Conservation (phyloP, 1,140 invertebrate genomes). For the Brachionus rotundiformis region DNA sequence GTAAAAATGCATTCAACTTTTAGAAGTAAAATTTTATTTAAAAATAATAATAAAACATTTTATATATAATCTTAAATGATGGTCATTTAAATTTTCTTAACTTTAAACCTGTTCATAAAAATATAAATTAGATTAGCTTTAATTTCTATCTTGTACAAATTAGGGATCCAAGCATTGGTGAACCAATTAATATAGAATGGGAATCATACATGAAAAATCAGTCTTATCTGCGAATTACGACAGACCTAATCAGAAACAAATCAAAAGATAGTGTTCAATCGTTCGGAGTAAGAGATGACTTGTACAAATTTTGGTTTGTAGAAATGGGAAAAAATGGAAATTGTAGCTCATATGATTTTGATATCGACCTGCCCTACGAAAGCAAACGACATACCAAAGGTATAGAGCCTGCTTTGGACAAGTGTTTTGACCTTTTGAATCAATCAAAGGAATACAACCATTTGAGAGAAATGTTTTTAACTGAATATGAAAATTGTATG, state of each 20-base stretch:
- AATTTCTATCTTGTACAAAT: no score
- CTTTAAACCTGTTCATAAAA: no score
- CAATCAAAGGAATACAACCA: conserved; percentile 35
- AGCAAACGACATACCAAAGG: conserved; percentile 20
- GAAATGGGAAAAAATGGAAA: conserved; percentile 45
- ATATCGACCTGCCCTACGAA: background rate
- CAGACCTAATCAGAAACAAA: conserved; percentile 11
- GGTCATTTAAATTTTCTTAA: conserved; percentile 32
- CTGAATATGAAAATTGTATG: conserved; percentile 46
- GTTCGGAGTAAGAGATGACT: conserved; percentile 4
- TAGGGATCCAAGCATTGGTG: conserved; percentile 36
- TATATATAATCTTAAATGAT: no score
- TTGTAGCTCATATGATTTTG: conserved; percentile 33
- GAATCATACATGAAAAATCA: background rate
- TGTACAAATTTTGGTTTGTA: conserved; percentile 38
- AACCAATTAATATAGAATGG: background rate
- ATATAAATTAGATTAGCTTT: no score
- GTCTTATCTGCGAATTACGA: background rate
- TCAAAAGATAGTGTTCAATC: background rate
- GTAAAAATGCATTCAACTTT: no score
- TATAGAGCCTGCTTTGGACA: background rate
- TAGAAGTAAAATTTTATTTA: no score
- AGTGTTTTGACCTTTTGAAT: conserved; percentile 26
- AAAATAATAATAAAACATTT: no score
- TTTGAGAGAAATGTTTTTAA: conserved; percentile 31